Evolutionary conservation across 2,113 vertebrate genomes (phyloP).

Genomic region (Lipophrys pholis): DNA sequence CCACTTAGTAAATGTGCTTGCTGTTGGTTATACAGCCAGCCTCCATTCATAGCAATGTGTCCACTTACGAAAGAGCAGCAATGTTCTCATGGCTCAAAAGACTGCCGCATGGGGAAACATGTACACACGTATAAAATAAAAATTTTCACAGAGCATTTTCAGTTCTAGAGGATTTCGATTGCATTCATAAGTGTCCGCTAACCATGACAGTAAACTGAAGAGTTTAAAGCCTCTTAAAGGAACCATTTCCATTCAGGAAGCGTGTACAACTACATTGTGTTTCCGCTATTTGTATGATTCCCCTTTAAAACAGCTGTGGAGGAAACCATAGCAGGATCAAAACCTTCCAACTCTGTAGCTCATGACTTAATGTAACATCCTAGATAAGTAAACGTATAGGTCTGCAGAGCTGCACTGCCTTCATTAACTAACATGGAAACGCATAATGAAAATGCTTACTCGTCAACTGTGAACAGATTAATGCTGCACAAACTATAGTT

Average conservation of each 20-base stretch:
- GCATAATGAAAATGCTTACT: not conserved
- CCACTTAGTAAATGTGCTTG: slow-evolving; percentile 76
- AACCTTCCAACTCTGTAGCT: slow-evolving; percentile 5
- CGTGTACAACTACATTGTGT: slow-evolving; percentile 47
- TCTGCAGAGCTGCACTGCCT: not conserved
- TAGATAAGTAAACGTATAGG: not conserved
- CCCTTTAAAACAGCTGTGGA: slow-evolving; percentile 22
- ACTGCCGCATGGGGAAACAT: slow-evolving; percentile 42
- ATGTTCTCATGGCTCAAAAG: slow-evolving; percentile 70
- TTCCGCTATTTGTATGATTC: slow-evolving; percentile 40
- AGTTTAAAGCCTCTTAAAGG: slow-evolving; percentile 69
- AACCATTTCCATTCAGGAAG: slow-evolving; percentile 61
- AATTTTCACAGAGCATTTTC: slow-evolving; percentile 58
- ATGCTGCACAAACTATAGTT: not conserved
- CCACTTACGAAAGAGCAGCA: slow-evolving; percentile 70
- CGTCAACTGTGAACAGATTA: not conserved
- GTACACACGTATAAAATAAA: slow-evolving; percentile 53
- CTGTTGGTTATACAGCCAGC: slow-evolving; percentile 64
- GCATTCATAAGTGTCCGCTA: slow-evolving; percentile 72
- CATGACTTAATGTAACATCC: not conserved
- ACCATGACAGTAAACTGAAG: slow-evolving; percentile 62
- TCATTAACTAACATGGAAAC: not conserved
- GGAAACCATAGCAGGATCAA: slow-evolving; percentile 24
- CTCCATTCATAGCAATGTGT: slow-evolving; percentile 76
- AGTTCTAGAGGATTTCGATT: slow-evolving; percentile 66